Evolutionary conservation across 64 coral and sea anemone genomes (phyloP).

Genomic region (Trachythela sp.): DNA sequence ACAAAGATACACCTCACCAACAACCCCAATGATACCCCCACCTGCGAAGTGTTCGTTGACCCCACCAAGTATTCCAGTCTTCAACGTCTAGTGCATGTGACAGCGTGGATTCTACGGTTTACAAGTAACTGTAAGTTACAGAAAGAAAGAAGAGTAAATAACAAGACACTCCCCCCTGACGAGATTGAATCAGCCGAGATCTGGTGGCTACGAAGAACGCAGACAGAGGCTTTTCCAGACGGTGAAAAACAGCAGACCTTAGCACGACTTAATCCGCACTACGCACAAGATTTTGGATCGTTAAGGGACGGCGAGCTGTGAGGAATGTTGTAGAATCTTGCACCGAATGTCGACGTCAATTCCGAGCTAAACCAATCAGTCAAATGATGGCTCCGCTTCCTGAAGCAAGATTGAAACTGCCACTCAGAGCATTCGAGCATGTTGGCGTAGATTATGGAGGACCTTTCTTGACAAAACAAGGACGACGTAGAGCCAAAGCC

Average conservation of each 20-base stretch:
- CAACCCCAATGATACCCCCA: background rate
- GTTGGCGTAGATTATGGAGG: conserved; percentile 42
- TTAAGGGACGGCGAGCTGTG: conserved; percentile 50
- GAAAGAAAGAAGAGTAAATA: background rate
- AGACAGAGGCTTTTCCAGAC: conserved; percentile 51
- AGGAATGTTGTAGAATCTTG: conserved; percentile 33
- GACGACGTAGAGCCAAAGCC: conserved; percentile 26
- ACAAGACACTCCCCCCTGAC: background rate
- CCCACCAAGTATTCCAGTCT: conserved; percentile 38
- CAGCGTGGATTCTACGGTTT: conserved; percentile 47
- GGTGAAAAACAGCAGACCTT: conserved; percentile 41
- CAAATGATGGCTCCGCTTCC: conserved; percentile 54
- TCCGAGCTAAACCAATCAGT: conserved; percentile 27
- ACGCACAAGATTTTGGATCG: conserved; percentile 57
- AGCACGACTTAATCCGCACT: conserved; percentile 49
- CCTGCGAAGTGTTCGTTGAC: background rate
- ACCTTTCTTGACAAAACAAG: conserved; percentile 47
- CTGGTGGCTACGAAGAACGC: conserved; percentile 46
- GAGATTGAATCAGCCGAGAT: conserved; percentile 31
- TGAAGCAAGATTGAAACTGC: conserved; percentile 31
- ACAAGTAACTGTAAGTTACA: conserved; percentile 32
- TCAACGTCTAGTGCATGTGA: conserved; percentile 36
- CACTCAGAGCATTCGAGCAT: conserved; percentile 40
- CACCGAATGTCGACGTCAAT: conserved; percentile 45
- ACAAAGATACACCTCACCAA: background rate